phyloP scores from a whole-genome alignment of 2,888 invertebrate genomes.

The Baccha elongata region DNA sequence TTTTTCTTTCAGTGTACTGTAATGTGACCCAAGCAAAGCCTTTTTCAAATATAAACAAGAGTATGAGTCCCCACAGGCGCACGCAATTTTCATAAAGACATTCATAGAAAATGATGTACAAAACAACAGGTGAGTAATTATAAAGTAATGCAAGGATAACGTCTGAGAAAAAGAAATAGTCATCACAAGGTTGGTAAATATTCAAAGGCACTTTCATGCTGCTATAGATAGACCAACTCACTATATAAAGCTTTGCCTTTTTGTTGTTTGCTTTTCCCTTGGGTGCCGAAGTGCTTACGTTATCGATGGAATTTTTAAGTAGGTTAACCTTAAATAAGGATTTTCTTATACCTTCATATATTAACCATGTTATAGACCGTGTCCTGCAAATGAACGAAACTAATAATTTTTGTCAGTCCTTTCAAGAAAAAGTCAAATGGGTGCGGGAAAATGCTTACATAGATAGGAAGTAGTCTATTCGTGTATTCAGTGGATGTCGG shows the following conservation, averaged over 20 bases:
- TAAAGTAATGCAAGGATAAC: constrained; percentile 30
- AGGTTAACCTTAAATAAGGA: constrained; percentile 23
- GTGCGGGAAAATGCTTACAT: constrained; percentile 5
- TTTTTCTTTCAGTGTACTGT: too few species aligned
- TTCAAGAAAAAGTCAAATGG: constrained; percentile 14
- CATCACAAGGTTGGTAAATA: constrained; percentile 5
- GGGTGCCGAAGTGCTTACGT: constrained; percentile 15
- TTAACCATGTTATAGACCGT: constrained; percentile 16
- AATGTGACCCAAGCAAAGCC: too few species aligned
- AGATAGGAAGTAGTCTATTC: constrained; percentile 36
- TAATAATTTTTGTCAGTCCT: constrained; percentile 17
- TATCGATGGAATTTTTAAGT: constrained; percentile 61
- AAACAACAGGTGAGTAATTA: constrained; percentile 66
- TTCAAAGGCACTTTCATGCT: constrained; percentile 13
- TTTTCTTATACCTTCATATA: constrained; percentile 29
- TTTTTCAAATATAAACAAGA: too few species aligned
- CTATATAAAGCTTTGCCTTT: neutral
- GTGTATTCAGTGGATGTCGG: constrained; percentile 39
- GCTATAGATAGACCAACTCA: neutral
- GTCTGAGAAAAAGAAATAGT: neutral
- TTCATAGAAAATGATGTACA: constrained; percentile 70
- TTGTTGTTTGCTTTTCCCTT: constrained; percentile 17
- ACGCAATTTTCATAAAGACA: constrained; percentile 39
- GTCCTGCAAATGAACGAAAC: constrained; percentile 40
- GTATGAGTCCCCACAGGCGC: constrained; percentile 1